Evolutionary conservation across 2,113 vertebrate species (phyloP), one percentile per base, ranked within the genome.

Genomic region (Psittacus erithacus): DNA sequence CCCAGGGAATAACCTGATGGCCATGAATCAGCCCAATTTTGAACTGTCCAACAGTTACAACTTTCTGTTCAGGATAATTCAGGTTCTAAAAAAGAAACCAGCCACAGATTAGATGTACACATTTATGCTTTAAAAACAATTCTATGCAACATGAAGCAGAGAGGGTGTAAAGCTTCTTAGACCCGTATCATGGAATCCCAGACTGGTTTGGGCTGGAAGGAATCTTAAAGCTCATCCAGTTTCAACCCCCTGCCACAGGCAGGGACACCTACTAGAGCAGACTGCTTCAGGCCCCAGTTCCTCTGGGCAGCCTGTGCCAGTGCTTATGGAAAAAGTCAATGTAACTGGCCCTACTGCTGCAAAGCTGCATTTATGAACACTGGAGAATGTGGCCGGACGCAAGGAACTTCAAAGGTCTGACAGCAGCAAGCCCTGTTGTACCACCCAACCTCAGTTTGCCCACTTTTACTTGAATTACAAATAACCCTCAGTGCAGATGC

Each of bases 21-120:
- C 99, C 99, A 5, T 99, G 99, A 97, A 99, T 99, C 93, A 99
- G 98, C 28, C 99, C 99, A 10, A 99, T 99, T 97, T 99, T 99
- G 95, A 99, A 99, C 97, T 99, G 99, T 68, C 99, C 99, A 93
- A 99, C 99, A 17, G 99, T 99, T 88, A 99, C 99, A 96, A 99
- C 99, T 97, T 99, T 99, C 98, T 99, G 99, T 96, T 99, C 99
- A 0, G 99, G 99, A 76, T 99, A 99, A 97, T 99, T 99, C 96
- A 99, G 97, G 98, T 99, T 99, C 99, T 99, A 97, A 90, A 91
- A 57, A 77, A 1, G 88, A 38, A 90, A 14, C 7, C 29, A 86
- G 52, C 23, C 1, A 15, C 16, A 73, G 46, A 62, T 95, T 20
- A 97, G 31, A 89, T 46, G 55, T 38, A 84, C 7, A 80, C 23